Conservation (phyloP, 2,113 vertebrate genomes). For the Sclerurus mexicanus region DNA sequence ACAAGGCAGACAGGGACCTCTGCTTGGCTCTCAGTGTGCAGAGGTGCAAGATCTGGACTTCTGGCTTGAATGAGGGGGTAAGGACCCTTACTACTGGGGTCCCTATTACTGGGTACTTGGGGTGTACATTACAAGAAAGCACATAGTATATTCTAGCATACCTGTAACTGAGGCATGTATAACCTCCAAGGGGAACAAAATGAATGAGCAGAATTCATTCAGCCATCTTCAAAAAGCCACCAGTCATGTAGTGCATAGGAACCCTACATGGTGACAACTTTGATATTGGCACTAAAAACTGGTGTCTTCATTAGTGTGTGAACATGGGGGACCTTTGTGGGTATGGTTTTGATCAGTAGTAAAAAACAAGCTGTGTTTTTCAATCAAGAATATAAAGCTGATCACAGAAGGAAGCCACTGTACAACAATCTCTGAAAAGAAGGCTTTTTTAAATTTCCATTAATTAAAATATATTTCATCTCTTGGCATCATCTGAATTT, state of each 20-base stretch:
- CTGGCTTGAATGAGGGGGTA: not conserved
- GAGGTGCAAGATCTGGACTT: not conserved
- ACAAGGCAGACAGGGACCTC: not conserved
- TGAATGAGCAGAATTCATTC: not conserved
- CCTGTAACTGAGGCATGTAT: not conserved
- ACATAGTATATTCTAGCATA: not conserved
- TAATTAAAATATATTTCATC: slow-evolving; percentile 49
- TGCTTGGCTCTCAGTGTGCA: not conserved
- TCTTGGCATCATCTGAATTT: slow-evolving; percentile 37
- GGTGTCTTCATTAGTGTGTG: not conserved
- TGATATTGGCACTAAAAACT: not conserved
- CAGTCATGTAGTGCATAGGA: not conserved
- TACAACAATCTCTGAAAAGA: not conserved
- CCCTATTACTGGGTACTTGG: not conserved
- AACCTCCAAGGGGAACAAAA: not conserved
- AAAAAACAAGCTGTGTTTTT: not conserved
- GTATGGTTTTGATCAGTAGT: not conserved
- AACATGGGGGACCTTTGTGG: not conserved
- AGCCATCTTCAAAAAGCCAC: not conserved
- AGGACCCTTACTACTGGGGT: not conserved
- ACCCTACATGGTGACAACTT: not conserved
- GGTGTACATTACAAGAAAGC: not conserved
- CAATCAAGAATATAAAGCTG: not conserved
- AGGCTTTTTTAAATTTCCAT: not conserved
- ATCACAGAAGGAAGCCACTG: not conserved